Base-by-base conservation (phyloP, 2,888 invertebrate species). In the Rhimphoctona megacephalus region DNA sequence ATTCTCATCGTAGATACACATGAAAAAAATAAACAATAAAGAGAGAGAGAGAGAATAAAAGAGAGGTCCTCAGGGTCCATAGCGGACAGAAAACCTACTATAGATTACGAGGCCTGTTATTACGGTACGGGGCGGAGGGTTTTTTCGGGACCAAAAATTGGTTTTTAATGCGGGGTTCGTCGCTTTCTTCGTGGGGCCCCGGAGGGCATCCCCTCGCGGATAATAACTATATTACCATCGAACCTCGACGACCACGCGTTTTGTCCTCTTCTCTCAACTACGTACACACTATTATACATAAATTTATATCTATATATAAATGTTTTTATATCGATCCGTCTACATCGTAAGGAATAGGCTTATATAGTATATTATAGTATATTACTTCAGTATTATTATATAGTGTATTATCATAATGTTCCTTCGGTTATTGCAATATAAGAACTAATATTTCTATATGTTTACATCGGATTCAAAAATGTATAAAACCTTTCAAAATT, bases 71-170 rank as follows among this genome's bases (percentile, higher is more conserved):
- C 61, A 49, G 70, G 80, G 81, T 88, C 86, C 89, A 88, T 85
- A 91, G 76, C 85, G 92, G 91, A 92, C 92, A 94, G 93, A 94
- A 94, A 94, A 94, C 93, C 93, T 93, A 94, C 93, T 93, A 93
- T 93, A 93, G 93, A 94, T 94, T 94, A 94, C 92, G 91, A 91
- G 92, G 91, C 92, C 93, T 94, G 94, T 94, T 94, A 94, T 94
- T 94, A 94, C 90, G 91, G 88, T 89, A 89, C 89, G 89, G 92
- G 91, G 92, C 92, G 92, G 91, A 93, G 92, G 76, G 91, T 92
- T 92, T 93, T 94, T 94, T 93, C 91, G 92, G 92, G 90, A 90
- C 92, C 90, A 93, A 94, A 94, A 94, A 94, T 94, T 94, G 94
- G 93, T 94, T 94, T 94, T 94, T 94, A 94, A 94, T 94, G 92